phyloP scores from a whole-genome alignment of 2,113 vertebrate genomes.

The Macaca fascicularis region T2T-MFA8v1.1 NC_088391.1:68633501-68634000 shows the following conservation, averaged over 20 bases:
- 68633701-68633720: background rate
- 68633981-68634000: slow-evolving; percentile 33
- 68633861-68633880: background rate
- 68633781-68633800: background rate
- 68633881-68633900: background rate
- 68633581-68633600: background rate
- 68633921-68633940: background rate
- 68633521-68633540: background rate
- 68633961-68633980: background rate
- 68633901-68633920: background rate
- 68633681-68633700: fast-evolving
- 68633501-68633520: slow-evolving; percentile 36
- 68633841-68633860: background rate
- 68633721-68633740: background rate
- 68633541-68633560: background rate
- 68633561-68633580: background rate
- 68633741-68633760: background rate
- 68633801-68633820: background rate
- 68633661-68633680: background rate
- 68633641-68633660: background rate
- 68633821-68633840: background rate
- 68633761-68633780: background rate
- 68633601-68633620: background rate
- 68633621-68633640: background rate
- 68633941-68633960: background rate